These are phyloP conservation scores for Semicossyphus pulcher DNA, from an alignment of 2,113 vertebrate genomes.

Conservation along the genomic window DNA sequence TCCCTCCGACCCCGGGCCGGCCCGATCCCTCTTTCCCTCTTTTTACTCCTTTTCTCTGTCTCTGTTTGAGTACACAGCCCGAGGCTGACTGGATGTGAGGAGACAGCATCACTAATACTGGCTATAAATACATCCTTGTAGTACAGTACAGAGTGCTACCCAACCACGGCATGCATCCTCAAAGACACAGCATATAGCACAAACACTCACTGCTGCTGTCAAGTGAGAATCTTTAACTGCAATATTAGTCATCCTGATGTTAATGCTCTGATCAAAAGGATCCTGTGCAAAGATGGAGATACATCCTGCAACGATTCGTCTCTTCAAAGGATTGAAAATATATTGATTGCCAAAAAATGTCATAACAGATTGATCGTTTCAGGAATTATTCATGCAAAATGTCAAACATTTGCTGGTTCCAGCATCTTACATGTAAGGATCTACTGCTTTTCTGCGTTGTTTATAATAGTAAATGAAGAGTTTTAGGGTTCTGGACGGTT, in stretches of 20 bases:
- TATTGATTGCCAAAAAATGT: no score
- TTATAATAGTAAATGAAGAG: no score
- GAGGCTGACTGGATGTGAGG: conserved; percentile 76
- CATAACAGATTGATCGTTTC: no score
- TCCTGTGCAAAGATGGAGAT: background rate
- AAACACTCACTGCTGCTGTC: conserved; percentile 31
- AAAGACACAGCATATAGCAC: conserved; percentile 23
- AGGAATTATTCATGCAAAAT: background rate
- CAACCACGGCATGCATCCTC: conserved; percentile 38
- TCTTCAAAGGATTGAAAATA: no score
- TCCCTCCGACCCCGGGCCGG: background rate
- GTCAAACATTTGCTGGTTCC: background rate
- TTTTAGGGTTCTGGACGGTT: no score
- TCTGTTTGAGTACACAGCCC: conserved; percentile 59
- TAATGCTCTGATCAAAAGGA: conserved; percentile 17
- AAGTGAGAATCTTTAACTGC: conserved; percentile 3
- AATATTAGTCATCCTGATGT: conserved; percentile 4
- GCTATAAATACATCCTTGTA: conserved; percentile 78
- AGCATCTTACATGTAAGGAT: background rate
- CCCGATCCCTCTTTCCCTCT: conserved; percentile 17
- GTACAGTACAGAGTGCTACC: conserved; percentile 71
- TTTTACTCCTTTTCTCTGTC: conserved; percentile 45
- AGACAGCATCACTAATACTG: conserved; percentile 79
- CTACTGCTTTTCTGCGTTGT: no score
- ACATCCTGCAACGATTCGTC: no score